phyloP scores from a whole-genome alignment of 1,140 invertebrate species.

The Pemphigus obesinymphae region DNA sequence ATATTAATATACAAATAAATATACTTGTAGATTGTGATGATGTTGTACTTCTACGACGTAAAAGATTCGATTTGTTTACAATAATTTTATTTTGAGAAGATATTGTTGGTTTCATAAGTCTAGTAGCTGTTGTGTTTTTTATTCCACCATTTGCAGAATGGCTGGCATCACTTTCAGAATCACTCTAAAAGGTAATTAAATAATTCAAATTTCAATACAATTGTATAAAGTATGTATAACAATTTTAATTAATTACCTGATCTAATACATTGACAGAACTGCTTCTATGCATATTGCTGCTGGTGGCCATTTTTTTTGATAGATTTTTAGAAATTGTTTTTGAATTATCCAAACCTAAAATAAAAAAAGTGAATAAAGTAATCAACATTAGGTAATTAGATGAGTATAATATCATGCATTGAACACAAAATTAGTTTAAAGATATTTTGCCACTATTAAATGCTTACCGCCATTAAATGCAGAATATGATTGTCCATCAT shows the following conservation, averaged over 20 bases:
- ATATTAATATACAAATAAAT: neutral
- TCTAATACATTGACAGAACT: constrained; percentile 1
- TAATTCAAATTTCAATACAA: too few species aligned
- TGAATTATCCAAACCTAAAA: neutral
- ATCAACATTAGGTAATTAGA: neutral
- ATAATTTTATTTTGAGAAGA: constrained; percentile 69
- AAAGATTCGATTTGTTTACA: constrained; percentile 22
- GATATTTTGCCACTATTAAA: neutral
- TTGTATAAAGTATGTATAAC: neutral
- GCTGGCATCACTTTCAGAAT: constrained; percentile 28
- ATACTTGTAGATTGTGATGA: constrained; percentile 27
- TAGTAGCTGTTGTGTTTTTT: constrained; percentile 30
- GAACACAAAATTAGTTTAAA: neutral
- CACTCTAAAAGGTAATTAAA: too few species aligned
- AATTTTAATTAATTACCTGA: neutral
- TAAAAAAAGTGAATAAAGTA: neutral
- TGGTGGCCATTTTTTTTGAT: neutral
- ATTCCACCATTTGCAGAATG: neutral
- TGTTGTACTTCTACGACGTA: neutral
- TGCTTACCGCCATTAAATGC: constrained; percentile 4
- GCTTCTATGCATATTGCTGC: constrained; percentile 8
- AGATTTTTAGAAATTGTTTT: constrained; percentile 13
- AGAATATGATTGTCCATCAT: neutral
- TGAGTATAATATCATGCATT: neutral
- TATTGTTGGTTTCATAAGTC: constrained; percentile 69